Evolutionary conservation across 2,888 invertebrate genomes (phyloP), one percentile per base, ranked within the genome.

Genomic region (Drosophila nr. perissopoda): DNA sequence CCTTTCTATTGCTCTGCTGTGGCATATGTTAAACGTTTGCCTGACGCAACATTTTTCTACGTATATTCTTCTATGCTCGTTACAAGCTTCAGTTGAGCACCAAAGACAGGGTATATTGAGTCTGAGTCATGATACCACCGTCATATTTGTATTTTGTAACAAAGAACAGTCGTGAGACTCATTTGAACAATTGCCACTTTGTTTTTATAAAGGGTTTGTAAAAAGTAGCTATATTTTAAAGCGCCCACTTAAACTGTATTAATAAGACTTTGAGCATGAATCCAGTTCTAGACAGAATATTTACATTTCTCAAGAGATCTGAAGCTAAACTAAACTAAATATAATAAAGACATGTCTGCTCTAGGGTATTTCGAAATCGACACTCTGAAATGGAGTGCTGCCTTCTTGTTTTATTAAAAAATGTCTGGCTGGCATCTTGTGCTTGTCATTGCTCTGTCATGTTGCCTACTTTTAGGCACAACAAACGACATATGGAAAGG

Each of bases 11-110:
- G 21, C 58, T 61, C 31, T 54, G 58, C 42, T 65, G 48, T 76
- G 84, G 84, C 84, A 84, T 84, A 84, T 84, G 84, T 89, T 89
- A 76, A 87, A 81, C 89, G 82, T 74, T 84, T 81, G 87, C 76
- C 89, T 83, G 89, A 78, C 83, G 77, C 77, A 78, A 78, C 78
- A 77, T 78, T 74, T 69, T 83, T 69, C 71, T 68, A 70, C 49
- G 45, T 71, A 71, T 68, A 71, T 68, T 80, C 63, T 62, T 62
- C 76, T 65, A 61, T 80, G 72, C 77, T 58, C 54, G 54, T 58
- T 51, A 48, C 64, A 58, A 18, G 59, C n/a, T 13, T 38, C 27
- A 36, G 29, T n/a, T 34, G 33, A 25, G 38, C 6, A 3, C 2
- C 16, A 21, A 8, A 53, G 40, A 53, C 29, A 45, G 52, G 53